phyloP scores from a whole-genome alignment of 2,888 invertebrate genomes.

The Gisinianus flammeolus region DNA sequence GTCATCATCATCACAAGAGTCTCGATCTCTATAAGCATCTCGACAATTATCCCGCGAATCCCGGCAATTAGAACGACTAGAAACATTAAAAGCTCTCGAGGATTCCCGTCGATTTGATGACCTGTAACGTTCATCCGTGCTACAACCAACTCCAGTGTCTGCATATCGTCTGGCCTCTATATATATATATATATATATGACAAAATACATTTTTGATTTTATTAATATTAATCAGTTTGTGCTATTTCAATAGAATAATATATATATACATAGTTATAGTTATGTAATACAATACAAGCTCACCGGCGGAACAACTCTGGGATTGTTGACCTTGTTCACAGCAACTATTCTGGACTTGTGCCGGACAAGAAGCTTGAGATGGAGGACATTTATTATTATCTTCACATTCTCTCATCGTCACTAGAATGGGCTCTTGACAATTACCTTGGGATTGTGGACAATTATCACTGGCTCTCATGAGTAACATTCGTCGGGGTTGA shows the following conservation, averaged over 20 bases:
- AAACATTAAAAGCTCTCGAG: background rate
- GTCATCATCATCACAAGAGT: background rate
- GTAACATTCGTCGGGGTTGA: background rate
- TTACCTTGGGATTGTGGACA: background rate
- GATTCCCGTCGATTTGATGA: background rate
- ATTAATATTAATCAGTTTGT: background rate
- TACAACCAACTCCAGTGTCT: background rate
- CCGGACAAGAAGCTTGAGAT: background rate
- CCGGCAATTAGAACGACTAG: background rate
- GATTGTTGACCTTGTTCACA: background rate
- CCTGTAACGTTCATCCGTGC: background rate
- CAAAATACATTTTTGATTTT: background rate
- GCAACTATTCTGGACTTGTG: background rate
- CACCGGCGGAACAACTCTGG: background rate
- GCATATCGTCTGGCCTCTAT: background rate
- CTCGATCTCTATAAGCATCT: background rate
- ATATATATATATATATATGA: background rate
- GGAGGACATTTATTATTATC: background rate
- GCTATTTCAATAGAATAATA: too few relatives aligned
- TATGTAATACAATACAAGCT: too few relatives aligned
- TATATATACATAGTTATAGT: too few relatives aligned
- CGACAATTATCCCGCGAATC: background rate
- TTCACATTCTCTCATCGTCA: background rate
- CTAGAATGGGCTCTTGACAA: background rate
- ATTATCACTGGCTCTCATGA: background rate